Evolutionary conservation across 1,140 invertebrate species (phyloP).

Genomic region (Lucilia cuprina): DNA sequence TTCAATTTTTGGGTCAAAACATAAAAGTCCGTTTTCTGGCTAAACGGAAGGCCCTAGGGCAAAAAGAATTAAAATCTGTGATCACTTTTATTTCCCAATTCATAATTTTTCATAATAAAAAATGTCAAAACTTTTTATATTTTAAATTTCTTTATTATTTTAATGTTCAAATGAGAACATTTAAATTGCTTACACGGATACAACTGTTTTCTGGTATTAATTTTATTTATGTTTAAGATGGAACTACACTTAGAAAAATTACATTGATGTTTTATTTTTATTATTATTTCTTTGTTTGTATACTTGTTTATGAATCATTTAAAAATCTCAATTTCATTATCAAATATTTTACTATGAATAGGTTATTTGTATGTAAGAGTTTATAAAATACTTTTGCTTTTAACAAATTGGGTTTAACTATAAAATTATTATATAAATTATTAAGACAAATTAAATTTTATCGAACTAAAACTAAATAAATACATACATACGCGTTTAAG

Average conservation of each 20-base stretch:
- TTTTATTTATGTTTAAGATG: constrained; percentile 20
- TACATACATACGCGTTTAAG: neutral
- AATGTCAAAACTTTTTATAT: no score
- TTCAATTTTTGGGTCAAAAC: no score
- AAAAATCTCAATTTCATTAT: neutral
- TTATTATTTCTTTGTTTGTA: neutral
- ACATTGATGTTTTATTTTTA: constrained; percentile 11
- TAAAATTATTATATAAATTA: neutral
- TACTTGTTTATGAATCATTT: neutral
- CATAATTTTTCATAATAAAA: no score
- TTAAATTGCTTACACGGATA: constrained; percentile 3
- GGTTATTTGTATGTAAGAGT: neutral
- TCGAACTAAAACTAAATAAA: constrained; percentile 17
- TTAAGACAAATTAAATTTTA: no score
- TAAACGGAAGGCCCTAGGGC: no score
- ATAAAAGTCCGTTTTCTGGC: no score
- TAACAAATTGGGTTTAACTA: neutral
- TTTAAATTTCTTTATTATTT: neutral
- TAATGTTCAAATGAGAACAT: neutral
- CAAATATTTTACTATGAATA: neutral
- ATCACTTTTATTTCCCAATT: no score
- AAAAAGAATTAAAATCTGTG: no score
- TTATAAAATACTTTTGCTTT: neutral
- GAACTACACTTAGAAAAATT: constrained; percentile 34
- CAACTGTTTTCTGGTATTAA: neutral